A percentile compares a stretch with the other conserved stretches of the same genome.
Conservation (phyloP, 1,140 invertebrate genomes). For the Nasonia vitripennis region DNA sequence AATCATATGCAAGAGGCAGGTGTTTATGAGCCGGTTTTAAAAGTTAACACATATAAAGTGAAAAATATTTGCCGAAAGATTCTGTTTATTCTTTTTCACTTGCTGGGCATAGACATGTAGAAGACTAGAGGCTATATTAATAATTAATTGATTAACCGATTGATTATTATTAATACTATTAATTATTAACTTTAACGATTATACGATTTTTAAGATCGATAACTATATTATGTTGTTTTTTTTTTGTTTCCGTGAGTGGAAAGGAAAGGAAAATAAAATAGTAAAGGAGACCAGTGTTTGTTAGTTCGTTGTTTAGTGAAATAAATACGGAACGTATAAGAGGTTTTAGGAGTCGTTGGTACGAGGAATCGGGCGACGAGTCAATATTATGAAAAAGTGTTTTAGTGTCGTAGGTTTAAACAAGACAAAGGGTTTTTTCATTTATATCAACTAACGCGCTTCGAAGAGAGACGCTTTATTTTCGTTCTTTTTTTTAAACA, state of each 20-base stretch:
- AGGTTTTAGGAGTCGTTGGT: conserved; percentile 9
- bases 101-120: conserved; percentile 71
- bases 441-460: conserved; percentile 27
- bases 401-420: conserved; percentile 45
- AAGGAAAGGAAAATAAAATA: conserved; percentile 18
- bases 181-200: conserved; percentile 51
- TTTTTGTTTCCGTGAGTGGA: conserved; percentile 29
- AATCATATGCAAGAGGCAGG: neutral
- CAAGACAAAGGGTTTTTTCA: conserved; percentile 9
- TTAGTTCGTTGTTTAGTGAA: conserved; percentile 31
- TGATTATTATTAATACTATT: conserved; percentile 62
- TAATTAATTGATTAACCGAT: conserved; percentile 66
- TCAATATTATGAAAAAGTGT: conserved; percentile 21
- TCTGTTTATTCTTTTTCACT: conserved; percentile 62
- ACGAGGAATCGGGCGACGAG: neutral
- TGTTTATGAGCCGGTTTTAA: conserved; percentile 10
- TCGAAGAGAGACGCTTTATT: conserved; percentile 33
- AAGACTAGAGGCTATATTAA: conserved; percentile 74
- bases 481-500: conserved; percentile 43
- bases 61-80: conserved; percentile 24
- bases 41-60: conserved; percentile 8
- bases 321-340: conserved; percentile 11
- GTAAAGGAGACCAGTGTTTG: conserved; percentile 49
- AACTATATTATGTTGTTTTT: conserved; percentile 43
- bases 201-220: conserved; percentile 12